Evolutionary conservation across 2,888 invertebrate species (phyloP).

Genomic region (Serripes groenlandicus): DNA sequence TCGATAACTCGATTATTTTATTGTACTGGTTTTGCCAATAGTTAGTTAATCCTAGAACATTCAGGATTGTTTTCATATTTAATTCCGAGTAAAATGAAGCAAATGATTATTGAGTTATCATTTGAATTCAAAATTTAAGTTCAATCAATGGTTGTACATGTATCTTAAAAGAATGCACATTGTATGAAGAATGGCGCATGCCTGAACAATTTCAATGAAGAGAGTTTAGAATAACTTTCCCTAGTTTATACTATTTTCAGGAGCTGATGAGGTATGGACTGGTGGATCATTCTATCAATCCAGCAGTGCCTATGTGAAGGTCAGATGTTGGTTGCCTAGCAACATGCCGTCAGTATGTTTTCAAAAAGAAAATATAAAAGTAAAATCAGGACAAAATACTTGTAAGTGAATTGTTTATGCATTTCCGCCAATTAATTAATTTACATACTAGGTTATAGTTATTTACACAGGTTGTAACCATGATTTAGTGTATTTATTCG

Average conservation of each 20-base stretch:
- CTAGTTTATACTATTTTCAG: neutral
- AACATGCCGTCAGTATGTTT: neutral
- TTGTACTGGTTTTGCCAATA: too few species aligned
- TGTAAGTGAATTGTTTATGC: neutral
- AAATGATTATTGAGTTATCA: too few species aligned
- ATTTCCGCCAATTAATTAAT: neutral
- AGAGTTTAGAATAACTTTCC: too few species aligned
- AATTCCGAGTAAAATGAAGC: too few species aligned
- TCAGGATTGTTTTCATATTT: too few species aligned
- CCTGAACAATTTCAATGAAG: too few species aligned
- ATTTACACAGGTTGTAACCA: neutral
- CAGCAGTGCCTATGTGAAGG: neutral
- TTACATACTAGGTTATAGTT: neutral
- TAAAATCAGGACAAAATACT: neutral
- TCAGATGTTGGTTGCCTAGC: conserved; percentile 12
- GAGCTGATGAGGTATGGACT: neutral
- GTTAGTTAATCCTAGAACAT: too few species aligned
- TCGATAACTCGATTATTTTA: too few species aligned
- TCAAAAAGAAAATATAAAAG: neutral
- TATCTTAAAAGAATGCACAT: too few species aligned
- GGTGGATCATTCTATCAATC: neutral
- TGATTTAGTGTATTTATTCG: neutral
- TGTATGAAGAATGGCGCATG: too few species aligned
- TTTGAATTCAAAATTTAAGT: too few species aligned
- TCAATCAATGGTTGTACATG: too few species aligned